Evolutionary conservation across 2,113 vertebrate species (phyloP).

Genomic region (Chionodraco myersi): DNA sequence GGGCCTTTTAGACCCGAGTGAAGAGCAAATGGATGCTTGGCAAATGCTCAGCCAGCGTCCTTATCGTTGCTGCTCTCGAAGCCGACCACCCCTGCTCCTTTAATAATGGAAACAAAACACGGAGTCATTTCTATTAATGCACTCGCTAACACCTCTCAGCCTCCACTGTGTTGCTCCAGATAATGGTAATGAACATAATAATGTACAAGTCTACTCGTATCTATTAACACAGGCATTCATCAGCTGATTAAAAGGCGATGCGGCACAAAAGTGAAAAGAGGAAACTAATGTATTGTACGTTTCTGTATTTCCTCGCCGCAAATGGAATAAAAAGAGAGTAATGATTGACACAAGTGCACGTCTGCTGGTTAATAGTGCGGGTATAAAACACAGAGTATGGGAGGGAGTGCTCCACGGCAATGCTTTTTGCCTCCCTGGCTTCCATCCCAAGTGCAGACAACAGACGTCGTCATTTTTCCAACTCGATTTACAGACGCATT

Average conservation of each 20-base stretch:
- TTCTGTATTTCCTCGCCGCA: slow-evolving; percentile 20
- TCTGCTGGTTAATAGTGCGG: slow-evolving; percentile 59
- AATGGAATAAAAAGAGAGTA: slow-evolving; percentile 9
- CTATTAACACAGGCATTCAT: slow-evolving; percentile 18
- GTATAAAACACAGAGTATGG: slow-evolving; percentile 33
- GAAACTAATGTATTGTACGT: neutral
- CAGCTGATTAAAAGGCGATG: slow-evolving; percentile 13
- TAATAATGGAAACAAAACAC: slow-evolving; percentile 63
- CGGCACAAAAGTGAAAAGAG: neutral
- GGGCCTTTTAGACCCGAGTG: slow-evolving; percentile 57
- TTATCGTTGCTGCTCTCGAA: slow-evolving; percentile 65
- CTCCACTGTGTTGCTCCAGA: slow-evolving; percentile 30
- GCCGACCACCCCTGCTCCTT: slow-evolving; percentile 62
- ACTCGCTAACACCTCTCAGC: slow-evolving; percentile 42
- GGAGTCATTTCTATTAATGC: slow-evolving; percentile 58
- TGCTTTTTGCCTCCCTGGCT: slow-evolving; percentile 66
- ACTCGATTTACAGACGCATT: slow-evolving; percentile 82
- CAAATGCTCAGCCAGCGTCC: slow-evolving; percentile 60
- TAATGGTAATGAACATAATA: slow-evolving; percentile 32
- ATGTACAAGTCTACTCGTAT: neutral
- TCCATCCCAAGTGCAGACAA: slow-evolving; percentile 73
- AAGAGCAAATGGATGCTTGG: slow-evolving; percentile 72
- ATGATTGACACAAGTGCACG: slow-evolving; percentile 51
- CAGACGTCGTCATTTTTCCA: slow-evolving; percentile 78
- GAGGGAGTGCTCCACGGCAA: slow-evolving; percentile 53